Percentiles rank a stretch among this genome's conserved stretches.
Conservation (phyloP, 2,113 vertebrate genomes). For the Meriones unguiculatus region DNA sequence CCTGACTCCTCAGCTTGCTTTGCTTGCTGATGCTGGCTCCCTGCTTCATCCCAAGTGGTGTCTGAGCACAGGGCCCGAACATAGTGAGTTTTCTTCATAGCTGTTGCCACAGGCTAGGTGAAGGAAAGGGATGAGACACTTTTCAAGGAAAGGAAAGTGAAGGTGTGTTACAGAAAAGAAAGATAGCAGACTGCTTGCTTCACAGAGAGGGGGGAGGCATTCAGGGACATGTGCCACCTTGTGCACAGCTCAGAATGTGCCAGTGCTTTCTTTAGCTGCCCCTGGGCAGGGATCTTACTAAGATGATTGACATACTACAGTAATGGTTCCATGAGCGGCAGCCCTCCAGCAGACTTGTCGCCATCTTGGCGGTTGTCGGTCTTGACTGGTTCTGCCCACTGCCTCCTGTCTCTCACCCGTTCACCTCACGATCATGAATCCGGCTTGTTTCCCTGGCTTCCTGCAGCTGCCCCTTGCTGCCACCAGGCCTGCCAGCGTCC, state of each 20-base stretch:
- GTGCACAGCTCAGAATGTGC: not conserved
- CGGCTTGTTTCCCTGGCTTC: not conserved
- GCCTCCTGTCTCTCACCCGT: not conserved
- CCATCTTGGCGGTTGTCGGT: no score
- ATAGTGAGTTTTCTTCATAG: not conserved
- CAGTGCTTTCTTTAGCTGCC: not conserved
- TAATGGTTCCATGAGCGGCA: not conserved
- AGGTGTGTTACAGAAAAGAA: not conserved
- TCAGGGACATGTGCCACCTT: not conserved
- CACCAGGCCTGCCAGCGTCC: not conserved
- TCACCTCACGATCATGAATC: not conserved
- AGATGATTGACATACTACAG: not conserved
- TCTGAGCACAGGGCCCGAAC: constrained; percentile 55
- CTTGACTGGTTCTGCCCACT: not conserved
- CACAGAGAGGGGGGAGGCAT: not conserved
- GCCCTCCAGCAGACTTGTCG: not conserved
- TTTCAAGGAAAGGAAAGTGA: not conserved
- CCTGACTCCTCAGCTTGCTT: not conserved
- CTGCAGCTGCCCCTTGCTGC: not conserved
- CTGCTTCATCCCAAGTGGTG: not conserved
- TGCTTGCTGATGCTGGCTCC: not conserved
- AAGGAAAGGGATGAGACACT: not conserved
- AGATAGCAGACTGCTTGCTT: not conserved
- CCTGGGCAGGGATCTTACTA: not conserved
- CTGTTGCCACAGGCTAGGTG: no score